Evolutionary conservation across 1,140 invertebrate species (phyloP).

Genomic region (Aethina tumida): DNA sequence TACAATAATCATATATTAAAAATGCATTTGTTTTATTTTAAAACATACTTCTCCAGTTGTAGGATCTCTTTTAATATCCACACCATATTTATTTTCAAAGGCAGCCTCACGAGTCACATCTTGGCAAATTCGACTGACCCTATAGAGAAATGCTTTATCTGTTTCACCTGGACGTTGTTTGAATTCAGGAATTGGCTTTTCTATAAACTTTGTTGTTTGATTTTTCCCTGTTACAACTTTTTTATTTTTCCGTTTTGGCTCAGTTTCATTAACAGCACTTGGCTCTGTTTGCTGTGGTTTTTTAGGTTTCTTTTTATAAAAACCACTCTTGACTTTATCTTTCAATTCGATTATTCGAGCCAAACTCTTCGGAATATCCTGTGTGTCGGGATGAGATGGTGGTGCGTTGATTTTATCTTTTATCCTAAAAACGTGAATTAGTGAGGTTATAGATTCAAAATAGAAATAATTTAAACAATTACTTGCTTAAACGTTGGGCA

Average conservation of each 20-base stretch:
- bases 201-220: conserved; percentile 7
- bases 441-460: conserved; percentile 4
- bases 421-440: conserved; percentile 40
- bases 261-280: conserved; percentile 4
- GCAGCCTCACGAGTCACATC: conserved; percentile 39
- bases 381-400: conserved; percentile 51
- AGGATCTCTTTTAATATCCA: conserved; percentile 40
- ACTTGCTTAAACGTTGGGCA: conserved; percentile 47
- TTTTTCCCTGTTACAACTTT: conserved; percentile 5
- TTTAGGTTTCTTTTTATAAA: conserved; percentile 32
- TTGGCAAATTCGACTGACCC: conserved; percentile 39
- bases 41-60: background rate
- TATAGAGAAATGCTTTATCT: conserved; percentile 34
- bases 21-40: conserved; percentile 6
- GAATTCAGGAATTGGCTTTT: conserved; percentile 41
- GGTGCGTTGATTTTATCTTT: conserved; percentile 56
- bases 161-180: conserved; percentile 39
- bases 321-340: conserved; percentile 37
- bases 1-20: conserved; percentile 11
- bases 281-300: too few species aligned
- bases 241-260: conserved; percentile 12
- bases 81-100: conserved; percentile 46
- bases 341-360: conserved; percentile 47
- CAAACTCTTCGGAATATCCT: conserved; percentile 54
- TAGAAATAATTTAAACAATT: conserved; percentile 6